Conservation (phyloP, 2,888 invertebrate species). For the Galeopsomyia nigrocyanea region DNA sequence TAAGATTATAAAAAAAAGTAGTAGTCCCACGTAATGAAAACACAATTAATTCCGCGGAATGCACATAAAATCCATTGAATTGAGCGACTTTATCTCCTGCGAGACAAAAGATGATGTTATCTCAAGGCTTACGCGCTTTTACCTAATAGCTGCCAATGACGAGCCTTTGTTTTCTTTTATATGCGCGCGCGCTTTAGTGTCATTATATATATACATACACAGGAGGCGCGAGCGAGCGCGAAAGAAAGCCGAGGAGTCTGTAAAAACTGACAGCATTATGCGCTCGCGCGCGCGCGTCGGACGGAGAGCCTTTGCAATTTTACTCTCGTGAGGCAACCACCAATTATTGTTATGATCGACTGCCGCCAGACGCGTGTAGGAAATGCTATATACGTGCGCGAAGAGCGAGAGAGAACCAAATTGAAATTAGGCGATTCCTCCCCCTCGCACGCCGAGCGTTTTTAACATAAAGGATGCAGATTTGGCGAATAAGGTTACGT, state of each 20-base stretch:
- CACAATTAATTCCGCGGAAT: too few species aligned
- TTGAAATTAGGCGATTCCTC: slow-evolving; percentile 15
- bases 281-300: background rate
- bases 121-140: slow-evolving; percentile 3
- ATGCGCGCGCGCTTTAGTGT: slow-evolving; percentile 10
- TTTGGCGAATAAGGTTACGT: background rate
- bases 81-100: too few species aligned
- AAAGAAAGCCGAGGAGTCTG: background rate
- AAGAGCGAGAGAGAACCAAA: background rate
- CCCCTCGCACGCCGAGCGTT: too few species aligned
- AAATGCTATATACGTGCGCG: slow-evolving; percentile 6
- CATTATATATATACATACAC: background rate
- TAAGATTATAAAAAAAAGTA: too few species aligned
- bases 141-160: slow-evolving; percentile 7
- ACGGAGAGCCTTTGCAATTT: slow-evolving; percentile 23
- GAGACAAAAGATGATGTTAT: too few species aligned
- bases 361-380: slow-evolving; percentile 2
- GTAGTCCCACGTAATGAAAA: too few species aligned
- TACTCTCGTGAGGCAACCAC: slow-evolving; percentile 28
- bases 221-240: background rate
- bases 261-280: slow-evolving; percentile 35
- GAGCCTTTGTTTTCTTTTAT: slow-evolving; percentile 7
- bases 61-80: too few species aligned
- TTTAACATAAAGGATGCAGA: slow-evolving; percentile 6
- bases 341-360: slow-evolving; percentile 35